Evolutionary conservation across 2,113 vertebrate species (phyloP).

Genomic region (Toxotes jaculatrix): DNA sequence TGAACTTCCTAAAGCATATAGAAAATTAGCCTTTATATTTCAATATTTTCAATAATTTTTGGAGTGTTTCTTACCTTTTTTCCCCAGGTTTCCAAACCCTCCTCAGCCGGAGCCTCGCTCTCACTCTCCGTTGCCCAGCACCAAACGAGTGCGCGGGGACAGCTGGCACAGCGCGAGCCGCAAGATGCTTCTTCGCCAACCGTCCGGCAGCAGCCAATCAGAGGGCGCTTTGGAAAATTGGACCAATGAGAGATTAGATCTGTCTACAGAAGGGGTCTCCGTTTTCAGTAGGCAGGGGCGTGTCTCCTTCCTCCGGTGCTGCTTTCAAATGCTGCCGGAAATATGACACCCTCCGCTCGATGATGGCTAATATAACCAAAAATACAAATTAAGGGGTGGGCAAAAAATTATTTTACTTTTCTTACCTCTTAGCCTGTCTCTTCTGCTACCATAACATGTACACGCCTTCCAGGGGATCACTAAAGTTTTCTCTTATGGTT

Average conservation of each 20-base stretch:
- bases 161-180: slow-evolving; percentile 72
- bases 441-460: too few species aligned
- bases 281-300: slow-evolving; percentile 56
- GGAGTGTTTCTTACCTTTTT: slow-evolving; percentile 40
- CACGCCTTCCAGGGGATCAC: not conserved
- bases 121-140: slow-evolving; percentile 53
- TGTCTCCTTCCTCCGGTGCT: slow-evolving; percentile 41
- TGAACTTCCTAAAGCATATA: not conserved
- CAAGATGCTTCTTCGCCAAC: slow-evolving; percentile 60
- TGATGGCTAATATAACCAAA: too few species aligned
- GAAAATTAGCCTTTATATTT: not conserved
- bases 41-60: not conserved
- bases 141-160: slow-evolving; percentile 65
- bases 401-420: too few species aligned
- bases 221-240: not conserved
- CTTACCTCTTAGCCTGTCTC: too few species aligned
- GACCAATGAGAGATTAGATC: slow-evolving; percentile 64
- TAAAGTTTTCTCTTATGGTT: not conserved
- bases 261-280: not conserved
- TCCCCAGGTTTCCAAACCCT: slow-evolving; percentile 33
- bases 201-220: slow-evolving; percentile 60
- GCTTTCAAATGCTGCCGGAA: slow-evolving; percentile 46
- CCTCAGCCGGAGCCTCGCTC: slow-evolving; percentile 13
- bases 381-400: too few species aligned
- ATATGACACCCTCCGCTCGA: too few species aligned